Evolutionary conservation across 2,113 vertebrate genomes (phyloP), one percentile per base, ranked within the genome.

Genomic region (Pluvianellus socialis): DNA sequence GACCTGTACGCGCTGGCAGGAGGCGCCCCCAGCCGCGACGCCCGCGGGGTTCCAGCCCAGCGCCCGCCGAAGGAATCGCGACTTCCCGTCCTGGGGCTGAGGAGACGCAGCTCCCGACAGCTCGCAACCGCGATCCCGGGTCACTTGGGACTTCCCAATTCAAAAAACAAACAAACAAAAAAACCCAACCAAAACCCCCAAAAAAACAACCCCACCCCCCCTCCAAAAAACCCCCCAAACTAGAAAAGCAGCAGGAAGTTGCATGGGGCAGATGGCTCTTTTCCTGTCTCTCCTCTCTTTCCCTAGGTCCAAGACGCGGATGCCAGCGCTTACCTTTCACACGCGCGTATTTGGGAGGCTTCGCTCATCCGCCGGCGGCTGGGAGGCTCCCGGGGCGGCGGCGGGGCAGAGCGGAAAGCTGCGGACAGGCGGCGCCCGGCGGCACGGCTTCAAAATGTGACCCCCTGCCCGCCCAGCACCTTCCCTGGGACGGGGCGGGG

Each of bases 311-410:
- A 2, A 27, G 63, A 4, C 21, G 4, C 26, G 74, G 92, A 86
- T 93, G 88, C 91, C 49, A 0, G 42, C 9, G 23, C 95, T 95
- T 84, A 96, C 96, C 96, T 97, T 42, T 94, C 94, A 91, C 92
- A 2, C 47, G 0, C 1, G 28, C 68, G 24, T 21, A 26, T 24
- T 49, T 7, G 85, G 66, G 76, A 50, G 71, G 63, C 82, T 77
- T 15, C 9, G 7, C 66, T 70, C 79, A 0, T 15, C 0, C 2
- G 81, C 53, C 0, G 1, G 15, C 7, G 68, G 68, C 70, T 42
- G 12, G 65, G 76, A 7, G 88, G 70, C 79, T 53, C 44, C 4
- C 1, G 38, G 38, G 68, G 21, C 49, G 49, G 49, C 1, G 92
- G 93, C 88, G 8, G 19, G 77, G 82, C 6, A 66, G 72, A 67